Conservation (phyloP, 2,113 vertebrate species). For the Alethe diademata region DNA sequence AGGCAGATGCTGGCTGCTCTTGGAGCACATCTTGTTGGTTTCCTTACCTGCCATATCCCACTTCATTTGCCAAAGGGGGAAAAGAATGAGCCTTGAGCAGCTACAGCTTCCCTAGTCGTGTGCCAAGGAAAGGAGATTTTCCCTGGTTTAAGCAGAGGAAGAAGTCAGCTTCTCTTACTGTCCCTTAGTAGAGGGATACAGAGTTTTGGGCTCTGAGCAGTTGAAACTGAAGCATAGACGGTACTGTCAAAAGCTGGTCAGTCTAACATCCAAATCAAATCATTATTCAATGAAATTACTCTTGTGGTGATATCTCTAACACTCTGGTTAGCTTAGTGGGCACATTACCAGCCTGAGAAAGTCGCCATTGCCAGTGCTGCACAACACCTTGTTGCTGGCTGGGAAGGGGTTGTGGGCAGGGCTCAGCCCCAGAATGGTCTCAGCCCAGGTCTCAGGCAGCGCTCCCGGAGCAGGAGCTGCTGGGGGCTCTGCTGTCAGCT, state of each 20-base stretch:
- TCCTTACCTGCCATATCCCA: not conserved
- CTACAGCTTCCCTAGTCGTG: not conserved
- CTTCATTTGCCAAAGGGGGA: not conserved
- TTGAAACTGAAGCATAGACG: not conserved
- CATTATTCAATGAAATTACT: not conserved
- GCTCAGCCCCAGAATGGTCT: not conserved
- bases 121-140: not conserved
- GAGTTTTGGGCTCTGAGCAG: not conserved
- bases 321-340: not conserved
- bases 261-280: not conserved
- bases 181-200: not conserved
- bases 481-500: rapidly evolving
- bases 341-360: rapidly evolving
- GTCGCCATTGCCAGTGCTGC: rapidly evolving
- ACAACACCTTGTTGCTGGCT: not conserved
- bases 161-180: not conserved
- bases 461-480: not conserved
- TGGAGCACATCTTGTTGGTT: not conserved
- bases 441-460: not conserved
- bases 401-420: not conserved
- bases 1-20: not conserved
- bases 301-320: not conserved
- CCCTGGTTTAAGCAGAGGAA: not conserved
- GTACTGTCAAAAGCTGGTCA: not conserved
- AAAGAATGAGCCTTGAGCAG: not conserved